Conservation (phyloP, 2,888 invertebrate genomes). For the Crepidodera aurea region DNA sequence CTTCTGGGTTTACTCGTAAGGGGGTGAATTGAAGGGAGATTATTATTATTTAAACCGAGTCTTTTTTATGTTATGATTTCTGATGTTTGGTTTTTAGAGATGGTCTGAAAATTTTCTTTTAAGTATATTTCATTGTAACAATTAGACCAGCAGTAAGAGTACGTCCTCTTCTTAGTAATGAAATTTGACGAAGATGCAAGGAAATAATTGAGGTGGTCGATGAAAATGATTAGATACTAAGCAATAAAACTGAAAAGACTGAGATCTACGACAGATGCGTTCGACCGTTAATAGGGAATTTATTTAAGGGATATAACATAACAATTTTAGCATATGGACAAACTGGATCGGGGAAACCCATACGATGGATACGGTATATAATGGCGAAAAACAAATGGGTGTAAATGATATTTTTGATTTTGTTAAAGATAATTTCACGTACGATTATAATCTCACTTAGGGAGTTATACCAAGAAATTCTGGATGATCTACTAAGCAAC, state of each 20-base stretch:
- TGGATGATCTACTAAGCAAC: slow-evolving; percentile 81
- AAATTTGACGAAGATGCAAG: too few relatives aligned
- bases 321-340: slow-evolving; percentile 95
- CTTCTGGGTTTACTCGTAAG: too few relatives aligned
- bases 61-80: too few relatives aligned
- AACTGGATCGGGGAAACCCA: slow-evolving; percentile 95
- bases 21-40: too few relatives aligned
- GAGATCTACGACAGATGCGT: slow-evolving; percentile 79
- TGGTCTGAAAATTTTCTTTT: too few relatives aligned
- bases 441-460: slow-evolving; percentile 81
- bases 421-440: slow-evolving; percentile 62
- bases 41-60: too few relatives aligned
- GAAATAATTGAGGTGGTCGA: too few relatives aligned
- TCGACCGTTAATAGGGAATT: slow-evolving; percentile 78
- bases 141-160: too few relatives aligned
- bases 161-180: too few relatives aligned
- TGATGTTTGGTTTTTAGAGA: too few relatives aligned
- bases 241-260: slow-evolving; percentile 65
- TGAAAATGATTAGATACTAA: too few relatives aligned
- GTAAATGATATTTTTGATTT: slow-evolving; percentile 82
- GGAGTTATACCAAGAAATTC: slow-evolving; percentile 89
- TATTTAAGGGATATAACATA: slow-evolving; percentile 89
- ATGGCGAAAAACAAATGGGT: slow-evolving; percentile 73
- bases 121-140: too few relatives aligned
- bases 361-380: slow-evolving; percentile 89